These are phyloP conservation scores for Synergus gifuensis DNA, from an alignment of 2,888 invertebrate species.

Conservation along the genomic window DNA sequence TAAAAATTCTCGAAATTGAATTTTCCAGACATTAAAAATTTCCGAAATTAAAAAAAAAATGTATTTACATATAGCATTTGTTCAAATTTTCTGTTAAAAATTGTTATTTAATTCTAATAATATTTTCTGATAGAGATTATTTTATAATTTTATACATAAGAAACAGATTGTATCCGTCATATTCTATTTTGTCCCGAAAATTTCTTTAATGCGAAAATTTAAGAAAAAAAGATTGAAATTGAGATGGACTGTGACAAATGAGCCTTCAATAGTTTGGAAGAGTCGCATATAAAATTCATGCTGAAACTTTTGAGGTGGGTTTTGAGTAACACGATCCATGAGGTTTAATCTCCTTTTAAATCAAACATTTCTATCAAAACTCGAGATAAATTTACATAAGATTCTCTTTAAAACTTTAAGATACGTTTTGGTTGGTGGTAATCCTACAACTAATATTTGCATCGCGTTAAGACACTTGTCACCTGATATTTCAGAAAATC, in stretches of 20 bases:
- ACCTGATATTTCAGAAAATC: neutral
- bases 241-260: conserved; percentile 28
- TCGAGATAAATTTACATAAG: conserved; percentile 36
- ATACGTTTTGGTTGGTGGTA: conserved; percentile 13
- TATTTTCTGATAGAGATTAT: neutral
- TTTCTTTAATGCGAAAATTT: neutral
- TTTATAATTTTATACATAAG: neutral
- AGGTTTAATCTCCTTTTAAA: conserved; percentile 36
- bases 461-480: neutral
- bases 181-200: neutral
- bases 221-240: conserved; percentile 17
- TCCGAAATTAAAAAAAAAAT: too few relatives aligned
- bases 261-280: conserved; percentile 35
- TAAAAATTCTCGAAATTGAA: too few relatives aligned
- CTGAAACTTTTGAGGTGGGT: conserved; percentile 22
- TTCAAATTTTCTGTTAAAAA: too few relatives aligned
- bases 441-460: conserved; percentile 23
- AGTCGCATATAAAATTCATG: conserved; percentile 37
- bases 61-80: too few relatives aligned
- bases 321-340: conserved; percentile 27
- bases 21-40: too few relatives aligned
- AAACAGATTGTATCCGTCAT: neutral
- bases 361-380: conserved; percentile 41
- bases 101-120: neutral
- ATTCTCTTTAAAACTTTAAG: conserved; percentile 28